Evolutionary conservation across 1,140 invertebrate species (phyloP).

Genomic region (Sycophila sp.): DNA sequence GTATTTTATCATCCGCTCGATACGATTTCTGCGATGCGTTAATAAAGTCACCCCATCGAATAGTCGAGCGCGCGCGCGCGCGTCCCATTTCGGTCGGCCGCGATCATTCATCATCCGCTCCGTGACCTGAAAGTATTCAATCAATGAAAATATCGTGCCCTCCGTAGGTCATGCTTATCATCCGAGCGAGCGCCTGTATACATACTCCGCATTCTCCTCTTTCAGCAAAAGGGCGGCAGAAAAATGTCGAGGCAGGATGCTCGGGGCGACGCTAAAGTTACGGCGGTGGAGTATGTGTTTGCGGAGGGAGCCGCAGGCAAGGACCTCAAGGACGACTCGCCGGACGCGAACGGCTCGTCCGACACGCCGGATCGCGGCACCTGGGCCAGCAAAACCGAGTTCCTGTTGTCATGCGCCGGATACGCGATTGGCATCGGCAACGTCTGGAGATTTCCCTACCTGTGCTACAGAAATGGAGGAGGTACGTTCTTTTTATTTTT

Average conservation of each 20-base stretch:
- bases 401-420: slow-evolving; percentile 77
- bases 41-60: slow-evolving; percentile 15
- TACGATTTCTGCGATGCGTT: no score
- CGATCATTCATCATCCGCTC: no score
- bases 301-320: background rate
- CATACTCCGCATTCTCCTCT: no score
- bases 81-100: no score
- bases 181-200: no score
- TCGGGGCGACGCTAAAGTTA: background rate
- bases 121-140: no score
- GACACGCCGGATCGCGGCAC: slow-evolving; percentile 61
- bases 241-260: background rate
- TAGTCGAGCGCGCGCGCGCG: no score
- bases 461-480: slow-evolving; percentile 76
- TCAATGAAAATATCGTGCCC: no score
- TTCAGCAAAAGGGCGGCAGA: no score
- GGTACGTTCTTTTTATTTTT: slow-evolving; percentile 45
- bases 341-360: background rate
- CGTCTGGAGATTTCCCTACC: slow-evolving; percentile 80
- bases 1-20: no score
- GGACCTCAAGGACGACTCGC: background rate
- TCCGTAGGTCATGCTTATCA: no score
- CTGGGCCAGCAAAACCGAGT: slow-evolving; percentile 79
- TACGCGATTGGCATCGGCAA: slow-evolving; percentile 83
- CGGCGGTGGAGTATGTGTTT: slow-evolving; percentile 1